Evolutionary conservation across 2,888 invertebrate species (phyloP).

Genomic region (Cheilosia soror): DNA sequence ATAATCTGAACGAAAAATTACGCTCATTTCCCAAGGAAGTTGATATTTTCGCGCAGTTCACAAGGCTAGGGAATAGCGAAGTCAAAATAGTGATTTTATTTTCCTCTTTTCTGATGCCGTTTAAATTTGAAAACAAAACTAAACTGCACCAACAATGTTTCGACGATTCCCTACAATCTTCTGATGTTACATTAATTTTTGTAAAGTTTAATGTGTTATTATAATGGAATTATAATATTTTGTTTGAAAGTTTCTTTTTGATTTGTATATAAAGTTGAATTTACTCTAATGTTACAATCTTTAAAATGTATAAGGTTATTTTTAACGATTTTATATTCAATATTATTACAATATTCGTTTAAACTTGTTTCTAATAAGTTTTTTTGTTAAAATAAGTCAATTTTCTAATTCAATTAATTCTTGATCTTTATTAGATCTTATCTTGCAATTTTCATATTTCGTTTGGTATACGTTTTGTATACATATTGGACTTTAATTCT

Average conservation of each 20-base stretch:
- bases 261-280: neutral
- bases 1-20: too few relatives aligned
- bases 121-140: too few relatives aligned
- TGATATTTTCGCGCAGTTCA: too few relatives aligned
- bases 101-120: too few relatives aligned
- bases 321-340: constrained; percentile 7
- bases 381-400: constrained; percentile 10
- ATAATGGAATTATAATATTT: neutral
- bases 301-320: neutral
- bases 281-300: neutral
- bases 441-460: neutral
- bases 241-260: neutral
- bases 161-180: too few relatives aligned
- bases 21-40: too few relatives aligned
- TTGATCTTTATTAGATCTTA: neutral
- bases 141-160: too few relatives aligned
- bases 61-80: too few relatives aligned
- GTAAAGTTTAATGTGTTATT: neutral
- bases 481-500: neutral
- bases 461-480: neutral
- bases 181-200: neutral
- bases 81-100: too few relatives aligned
- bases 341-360: constrained; percentile 11
- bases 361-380: neutral
- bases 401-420: constrained; percentile 12